These are phyloP conservation scores for Bombylius discolor DNA, from an alignment of 2,888 invertebrate genomes.

Conservation along the genomic window DNA sequence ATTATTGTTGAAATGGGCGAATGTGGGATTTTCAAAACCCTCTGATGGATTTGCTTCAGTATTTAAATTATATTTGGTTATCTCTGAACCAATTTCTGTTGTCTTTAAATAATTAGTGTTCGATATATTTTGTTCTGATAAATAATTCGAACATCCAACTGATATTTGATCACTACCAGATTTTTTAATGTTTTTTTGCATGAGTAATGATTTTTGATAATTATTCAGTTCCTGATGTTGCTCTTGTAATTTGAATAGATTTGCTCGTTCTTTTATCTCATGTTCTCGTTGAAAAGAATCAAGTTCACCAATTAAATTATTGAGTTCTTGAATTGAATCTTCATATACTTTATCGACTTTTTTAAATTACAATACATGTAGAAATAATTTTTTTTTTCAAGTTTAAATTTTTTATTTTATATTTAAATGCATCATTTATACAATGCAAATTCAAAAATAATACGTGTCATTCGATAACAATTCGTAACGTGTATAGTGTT, in stretches of 20 bases:
- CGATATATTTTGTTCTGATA: neutral
- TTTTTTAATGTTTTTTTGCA: neutral
- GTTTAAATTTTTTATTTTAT: too few relatives aligned
- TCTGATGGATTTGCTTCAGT: slow-evolving; percentile 10
- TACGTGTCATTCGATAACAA: too few relatives aligned
- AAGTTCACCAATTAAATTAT: slow-evolving; percentile 39
- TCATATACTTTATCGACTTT: slow-evolving; percentile 33
- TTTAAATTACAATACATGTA: neutral
- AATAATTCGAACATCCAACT: slow-evolving; percentile 22
- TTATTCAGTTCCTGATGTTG: neutral
- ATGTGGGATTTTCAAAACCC: slow-evolving; percentile 35
- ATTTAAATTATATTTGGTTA: slow-evolving; percentile 26
- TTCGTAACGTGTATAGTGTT: too few relatives aligned
- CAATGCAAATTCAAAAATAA: too few relatives aligned
- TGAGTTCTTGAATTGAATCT: slow-evolving; percentile 38
- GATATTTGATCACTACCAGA: slow-evolving; percentile 19
- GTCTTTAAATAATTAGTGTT: slow-evolving; percentile 16
- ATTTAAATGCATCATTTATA: too few relatives aligned
- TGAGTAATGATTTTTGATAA: neutral
- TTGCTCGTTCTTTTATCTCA: slow-evolving; percentile 26
- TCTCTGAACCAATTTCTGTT: slow-evolving; percentile 30
- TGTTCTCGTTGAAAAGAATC: slow-evolving; percentile 39
- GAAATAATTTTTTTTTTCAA: too few relatives aligned
- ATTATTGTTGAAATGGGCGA: slow-evolving; percentile 28
- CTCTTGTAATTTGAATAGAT: slow-evolving; percentile 1